Evolutionary conservation across 37 sponge, comb jelly and placozoan species (phyloP).

Genomic region (Oopsacas minuta): DNA sequence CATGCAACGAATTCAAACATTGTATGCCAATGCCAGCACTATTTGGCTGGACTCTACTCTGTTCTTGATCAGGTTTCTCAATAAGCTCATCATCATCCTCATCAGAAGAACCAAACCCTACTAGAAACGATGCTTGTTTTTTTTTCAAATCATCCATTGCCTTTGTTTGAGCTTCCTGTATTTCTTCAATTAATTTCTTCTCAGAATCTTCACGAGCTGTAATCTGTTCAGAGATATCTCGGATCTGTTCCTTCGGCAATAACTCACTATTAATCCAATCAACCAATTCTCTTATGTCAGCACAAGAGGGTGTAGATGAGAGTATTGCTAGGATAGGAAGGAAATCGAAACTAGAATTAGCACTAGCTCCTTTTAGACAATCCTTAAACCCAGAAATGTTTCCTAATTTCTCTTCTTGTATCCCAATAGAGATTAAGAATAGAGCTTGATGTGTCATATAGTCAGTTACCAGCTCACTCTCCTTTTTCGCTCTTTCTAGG

Average conservation of each 20-base stretch:
- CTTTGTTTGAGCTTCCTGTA: background rate
- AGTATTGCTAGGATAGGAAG: background rate
- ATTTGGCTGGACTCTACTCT: background rate
- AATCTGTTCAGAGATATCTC: background rate
- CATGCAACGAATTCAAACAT: background rate
- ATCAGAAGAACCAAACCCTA: background rate
- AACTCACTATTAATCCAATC: background rate
- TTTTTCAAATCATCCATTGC: background rate
- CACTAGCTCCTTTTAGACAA: background rate
- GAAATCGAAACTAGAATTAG: background rate
- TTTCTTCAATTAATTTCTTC: background rate
- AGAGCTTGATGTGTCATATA: conserved; percentile 3
- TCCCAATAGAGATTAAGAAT: background rate
- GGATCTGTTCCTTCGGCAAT: background rate
- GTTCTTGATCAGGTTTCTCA: background rate
- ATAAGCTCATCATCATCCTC: background rate
- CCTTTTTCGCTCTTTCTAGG: background rate
- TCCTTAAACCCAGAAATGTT: background rate
- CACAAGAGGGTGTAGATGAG: background rate
- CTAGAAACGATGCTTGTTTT: background rate
- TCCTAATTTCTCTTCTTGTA: background rate
- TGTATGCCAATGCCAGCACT: background rate
- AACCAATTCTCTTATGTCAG: background rate
- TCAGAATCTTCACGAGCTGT: background rate
- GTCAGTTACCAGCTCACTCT: background rate